Percentiles rank a stretch among this genome's conserved stretches.
Evolutionary conservation across 2,888 invertebrate species (phyloP).

Genomic region (Dasysyrphus albostriatus): DNA sequence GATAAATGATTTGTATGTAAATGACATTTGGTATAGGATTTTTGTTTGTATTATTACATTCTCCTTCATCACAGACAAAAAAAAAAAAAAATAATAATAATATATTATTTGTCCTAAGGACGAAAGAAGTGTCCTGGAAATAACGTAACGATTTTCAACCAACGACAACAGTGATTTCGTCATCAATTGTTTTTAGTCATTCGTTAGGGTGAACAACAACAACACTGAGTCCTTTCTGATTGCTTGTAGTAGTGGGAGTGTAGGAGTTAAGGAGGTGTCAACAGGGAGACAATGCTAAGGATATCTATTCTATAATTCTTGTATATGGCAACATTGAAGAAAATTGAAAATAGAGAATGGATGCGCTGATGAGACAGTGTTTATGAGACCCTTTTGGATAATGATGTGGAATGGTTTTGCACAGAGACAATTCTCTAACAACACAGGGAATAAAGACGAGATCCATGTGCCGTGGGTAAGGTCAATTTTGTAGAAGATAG

Average conservation of each 20-base stretch:
- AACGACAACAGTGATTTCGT: slow-evolving; percentile 3
- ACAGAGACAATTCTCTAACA: slow-evolving; percentile 2
- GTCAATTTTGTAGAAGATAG: slow-evolving; percentile 14
- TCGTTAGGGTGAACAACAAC: slow-evolving; percentile 5
- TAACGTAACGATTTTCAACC: slow-evolving; percentile 9
- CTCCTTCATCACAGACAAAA: background rate
- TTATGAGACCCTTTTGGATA: slow-evolving; percentile 35
- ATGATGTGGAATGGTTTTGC: slow-evolving; percentile 29
- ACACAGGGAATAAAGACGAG: background rate
- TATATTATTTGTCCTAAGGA: slow-evolving; percentile 20
- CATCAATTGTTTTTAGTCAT: slow-evolving; percentile 36
- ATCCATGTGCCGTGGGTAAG: slow-evolving; percentile 7
- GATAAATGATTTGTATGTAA: slow-evolving; percentile 26
- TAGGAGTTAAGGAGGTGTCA: background rate
- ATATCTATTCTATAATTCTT: too few species aligned
- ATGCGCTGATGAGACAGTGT: slow-evolving; percentile 18
- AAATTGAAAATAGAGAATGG: slow-evolving; percentile 23
- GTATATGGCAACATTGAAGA: background rate
- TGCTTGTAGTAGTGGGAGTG: background rate
- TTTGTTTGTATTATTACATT: background rate
- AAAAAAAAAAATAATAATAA: background rate
- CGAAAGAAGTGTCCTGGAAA: slow-evolving; percentile 2
- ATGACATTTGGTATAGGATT: slow-evolving; percentile 21
- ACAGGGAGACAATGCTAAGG: background rate
- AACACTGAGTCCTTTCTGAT: slow-evolving; percentile 4